Percentiles rank a stretch among this genome's conserved stretches.
Conservation (phyloP, 2,113 vertebrate genomes). For the Sorex araneus region DNA sequence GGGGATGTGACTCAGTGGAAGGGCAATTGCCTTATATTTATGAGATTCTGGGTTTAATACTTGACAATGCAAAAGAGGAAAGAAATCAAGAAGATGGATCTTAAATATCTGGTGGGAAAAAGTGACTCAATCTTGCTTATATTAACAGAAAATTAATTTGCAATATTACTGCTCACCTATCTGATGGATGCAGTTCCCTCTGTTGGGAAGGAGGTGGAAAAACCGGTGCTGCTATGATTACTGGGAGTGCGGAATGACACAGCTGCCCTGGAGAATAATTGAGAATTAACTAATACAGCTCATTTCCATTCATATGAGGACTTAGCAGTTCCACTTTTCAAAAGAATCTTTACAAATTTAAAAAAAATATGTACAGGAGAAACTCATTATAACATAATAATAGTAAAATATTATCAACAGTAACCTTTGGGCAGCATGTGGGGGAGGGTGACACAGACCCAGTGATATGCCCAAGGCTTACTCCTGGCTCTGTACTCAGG, state of each 20-base stretch:
- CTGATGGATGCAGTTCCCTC: slow-evolving; percentile 5
- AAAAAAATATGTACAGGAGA: neutral
- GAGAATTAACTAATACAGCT: neutral
- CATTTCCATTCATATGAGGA: neutral
- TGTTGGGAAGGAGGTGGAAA: neutral
- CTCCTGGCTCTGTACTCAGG: too few species aligned
- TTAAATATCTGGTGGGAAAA: neutral
- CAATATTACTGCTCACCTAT: neutral
- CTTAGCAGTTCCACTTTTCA: neutral
- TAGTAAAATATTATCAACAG: neutral
- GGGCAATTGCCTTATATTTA: too few species aligned
- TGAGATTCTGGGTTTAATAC: too few species aligned
- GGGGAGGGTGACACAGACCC: too few species aligned
- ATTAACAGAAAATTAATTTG: neutral
- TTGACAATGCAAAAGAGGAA: neutral
- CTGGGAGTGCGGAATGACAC: neutral
- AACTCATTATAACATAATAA: neutral
- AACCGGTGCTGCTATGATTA: neutral
- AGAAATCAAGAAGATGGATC: neutral
- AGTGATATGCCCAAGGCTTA: too few species aligned
- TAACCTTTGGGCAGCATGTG: too few species aligned
- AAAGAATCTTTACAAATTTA: neutral
- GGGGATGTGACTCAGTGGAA: too few species aligned
- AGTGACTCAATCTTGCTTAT: neutral
- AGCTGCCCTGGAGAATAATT: neutral